phyloP scores from a whole-genome alignment of 2,797 vertebrate species.

The Typhlichthys subterraneus region DNA sequence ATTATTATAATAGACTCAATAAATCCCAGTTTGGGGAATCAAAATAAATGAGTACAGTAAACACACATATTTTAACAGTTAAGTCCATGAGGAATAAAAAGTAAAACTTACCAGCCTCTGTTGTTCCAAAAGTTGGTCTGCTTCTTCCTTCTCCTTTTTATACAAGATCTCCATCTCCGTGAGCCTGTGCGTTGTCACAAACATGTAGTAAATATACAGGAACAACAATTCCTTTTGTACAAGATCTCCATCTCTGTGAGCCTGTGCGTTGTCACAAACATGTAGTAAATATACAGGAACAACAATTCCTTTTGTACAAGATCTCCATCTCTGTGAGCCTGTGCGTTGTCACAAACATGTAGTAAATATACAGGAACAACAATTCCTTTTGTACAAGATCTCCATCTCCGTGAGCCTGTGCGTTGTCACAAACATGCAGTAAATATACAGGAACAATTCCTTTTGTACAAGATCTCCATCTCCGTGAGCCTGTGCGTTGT shows the following conservation, averaged over 20 bases:
- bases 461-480: slow-evolving; percentile 98
- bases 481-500: slow-evolving; percentile 87
- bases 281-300: not conserved
- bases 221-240: slow-evolving; percentile 76
- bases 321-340: slow-evolving; percentile 99
- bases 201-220: slow-evolving; percentile 7
- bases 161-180: slow-evolving; percentile 99
- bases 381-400: slow-evolving; percentile 89
- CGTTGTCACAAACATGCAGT: slow-evolving; percentile 12
- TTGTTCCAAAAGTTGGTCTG: slow-evolving; percentile 96
- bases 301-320: slow-evolving; percentile 81
- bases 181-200: slow-evolving; percentile 74
- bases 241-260: slow-evolving; percentile 99
- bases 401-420: slow-evolving; percentile 97
- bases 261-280: slow-evolving; percentile 62
- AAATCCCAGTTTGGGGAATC: too few species aligned
- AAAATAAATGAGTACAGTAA: too few species aligned
- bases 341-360: slow-evolving; percentile 14
- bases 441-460: not conserved
- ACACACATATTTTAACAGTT: too few species aligned
- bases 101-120: slow-evolving; percentile 92
- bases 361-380: not conserved
- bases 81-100: not conserved
- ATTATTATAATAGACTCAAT: too few species aligned
- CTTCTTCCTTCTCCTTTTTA: slow-evolving; percentile 98